phyloP scores from a whole-genome alignment of 2,113 vertebrate species.

The Zootoca vivipara region DNA sequence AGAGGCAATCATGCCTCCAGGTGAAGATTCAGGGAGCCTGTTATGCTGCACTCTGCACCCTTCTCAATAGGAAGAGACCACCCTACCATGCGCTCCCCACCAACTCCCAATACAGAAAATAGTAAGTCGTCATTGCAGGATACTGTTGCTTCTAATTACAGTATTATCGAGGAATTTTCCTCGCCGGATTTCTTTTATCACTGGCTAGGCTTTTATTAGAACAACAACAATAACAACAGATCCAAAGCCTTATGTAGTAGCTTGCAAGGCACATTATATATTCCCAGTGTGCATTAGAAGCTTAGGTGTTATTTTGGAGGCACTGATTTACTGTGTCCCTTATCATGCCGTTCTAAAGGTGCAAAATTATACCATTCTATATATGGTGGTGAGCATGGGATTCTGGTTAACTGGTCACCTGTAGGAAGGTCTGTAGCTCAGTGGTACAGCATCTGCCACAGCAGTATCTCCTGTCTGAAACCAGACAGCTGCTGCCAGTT shows the following conservation, averaged over 20 bases:
- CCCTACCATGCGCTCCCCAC: constrained; percentile 49
- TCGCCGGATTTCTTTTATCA: constrained; percentile 56
- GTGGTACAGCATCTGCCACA: too few species aligned
- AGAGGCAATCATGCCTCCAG: neutral
- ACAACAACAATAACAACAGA: constrained; percentile 12
- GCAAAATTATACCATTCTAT: neutral
- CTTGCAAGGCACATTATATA: neutral
- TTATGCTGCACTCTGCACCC: constrained; percentile 34
- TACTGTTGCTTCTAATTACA: constrained; percentile 64
- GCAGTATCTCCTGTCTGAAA: too few species aligned
- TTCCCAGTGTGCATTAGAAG: constrained; percentile 18
- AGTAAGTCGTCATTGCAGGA: constrained; percentile 56
- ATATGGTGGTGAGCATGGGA: neutral
- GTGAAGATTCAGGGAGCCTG: constrained; percentile 37
- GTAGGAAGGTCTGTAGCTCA: neutral
- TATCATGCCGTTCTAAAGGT: neutral
- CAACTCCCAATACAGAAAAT: constrained; percentile 57
- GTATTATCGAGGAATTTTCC: constrained; percentile 59
- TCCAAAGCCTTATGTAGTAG: constrained; percentile 50
- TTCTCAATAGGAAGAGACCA: constrained; percentile 35
- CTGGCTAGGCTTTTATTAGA: constrained; percentile 47
- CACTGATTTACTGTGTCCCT: neutral
- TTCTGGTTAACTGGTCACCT: neutral
- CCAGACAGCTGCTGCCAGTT: too few species aligned
- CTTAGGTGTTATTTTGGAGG: constrained; percentile 22